A percentile compares a stretch with the other conserved stretches of the same genome.
Conservation (phyloP, 2,113 vertebrate species). For the Xiphophorus hellerii region DNA sequence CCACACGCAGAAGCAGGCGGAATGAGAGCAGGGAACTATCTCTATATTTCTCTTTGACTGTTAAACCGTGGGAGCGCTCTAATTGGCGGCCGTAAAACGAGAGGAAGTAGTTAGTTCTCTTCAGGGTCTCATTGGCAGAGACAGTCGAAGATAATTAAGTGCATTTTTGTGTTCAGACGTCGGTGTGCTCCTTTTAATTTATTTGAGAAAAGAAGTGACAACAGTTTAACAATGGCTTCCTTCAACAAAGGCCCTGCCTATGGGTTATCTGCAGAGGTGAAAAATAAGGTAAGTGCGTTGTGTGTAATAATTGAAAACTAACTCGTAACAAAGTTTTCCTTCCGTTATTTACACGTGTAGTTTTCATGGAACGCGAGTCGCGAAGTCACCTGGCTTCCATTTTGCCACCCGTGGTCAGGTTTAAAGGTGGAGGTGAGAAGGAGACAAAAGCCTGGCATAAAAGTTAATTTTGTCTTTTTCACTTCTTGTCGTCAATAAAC, state of each 20-base stretch:
- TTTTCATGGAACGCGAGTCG: not conserved
- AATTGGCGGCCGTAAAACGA: constrained; percentile 69
- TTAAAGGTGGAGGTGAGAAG: not conserved
- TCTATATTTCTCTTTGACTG: constrained; percentile 52
- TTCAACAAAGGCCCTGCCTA: constrained; percentile 80
- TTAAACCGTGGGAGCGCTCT: constrained; percentile 57
- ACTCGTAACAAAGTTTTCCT: not conserved
- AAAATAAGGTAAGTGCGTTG: constrained; percentile 73
- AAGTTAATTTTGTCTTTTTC: not conserved
- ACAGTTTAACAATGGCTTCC: constrained; percentile 59
- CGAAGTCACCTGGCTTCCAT: constrained; percentile 63
- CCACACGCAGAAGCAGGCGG: not conserved
- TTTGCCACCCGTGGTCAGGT: constrained; percentile 36
- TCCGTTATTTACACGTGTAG: not conserved
- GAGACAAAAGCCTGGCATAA: not conserved
- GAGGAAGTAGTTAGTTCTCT: constrained; percentile 71
- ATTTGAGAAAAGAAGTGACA: not conserved
- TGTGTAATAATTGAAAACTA: no score
- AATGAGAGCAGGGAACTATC: constrained; percentile 33
- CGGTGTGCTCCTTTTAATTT: not conserved
- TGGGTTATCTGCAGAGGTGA: constrained; percentile 81
- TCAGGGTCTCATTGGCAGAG: constrained; percentile 64
- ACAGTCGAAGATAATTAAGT: constrained; percentile 44
- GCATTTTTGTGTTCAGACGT: constrained; percentile 16
- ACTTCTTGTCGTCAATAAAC: not conserved